Conservation (phyloP, 2,797 vertebrate genomes). For the Enteromius argenteus region DNA sequence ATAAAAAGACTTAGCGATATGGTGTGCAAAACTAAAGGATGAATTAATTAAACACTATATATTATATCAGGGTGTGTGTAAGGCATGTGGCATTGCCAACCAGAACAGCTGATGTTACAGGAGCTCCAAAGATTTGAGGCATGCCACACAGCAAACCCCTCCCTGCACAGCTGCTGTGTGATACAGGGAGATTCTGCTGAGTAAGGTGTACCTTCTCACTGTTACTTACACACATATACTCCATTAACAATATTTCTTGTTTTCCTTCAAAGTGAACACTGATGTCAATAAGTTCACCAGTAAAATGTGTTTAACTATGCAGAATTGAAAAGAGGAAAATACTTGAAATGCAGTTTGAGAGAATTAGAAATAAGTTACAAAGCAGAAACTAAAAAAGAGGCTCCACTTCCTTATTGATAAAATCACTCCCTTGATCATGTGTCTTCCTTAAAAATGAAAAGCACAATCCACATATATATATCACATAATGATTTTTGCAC, state of each 20-base stretch:
- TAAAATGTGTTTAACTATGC: neutral
- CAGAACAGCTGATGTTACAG: slow-evolving; percentile 44
- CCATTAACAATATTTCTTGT: neutral
- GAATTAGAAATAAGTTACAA: neutral
- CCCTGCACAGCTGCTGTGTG: slow-evolving; percentile 24
- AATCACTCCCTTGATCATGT: neutral
- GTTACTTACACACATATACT: slow-evolving; percentile 6
- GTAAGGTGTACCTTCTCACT: slow-evolving; percentile 10
- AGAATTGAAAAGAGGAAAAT: neutral
- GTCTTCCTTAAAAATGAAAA: slow-evolving; percentile 7
- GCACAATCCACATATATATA: neutral
- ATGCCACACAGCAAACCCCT: slow-evolving; percentile 37
- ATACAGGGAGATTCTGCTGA: slow-evolving; percentile 30
- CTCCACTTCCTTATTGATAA: slow-evolving; percentile 10
- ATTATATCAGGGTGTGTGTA: slow-evolving; percentile 12
- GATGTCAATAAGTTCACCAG: neutral
- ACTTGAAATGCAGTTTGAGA: neutral
- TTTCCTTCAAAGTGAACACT: neutral
- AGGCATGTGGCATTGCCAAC: slow-evolving; percentile 31
- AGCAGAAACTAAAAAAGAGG: slow-evolving; percentile 12
- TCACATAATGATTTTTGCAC: neutral
- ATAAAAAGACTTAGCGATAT: neutral
- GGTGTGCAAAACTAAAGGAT: neutral
- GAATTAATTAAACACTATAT: neutral
- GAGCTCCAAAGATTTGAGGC: slow-evolving; percentile 47